Base-by-base conservation (phyloP, 2,888 invertebrate genomes). In the Omphaloscelis lunosa region DNA sequence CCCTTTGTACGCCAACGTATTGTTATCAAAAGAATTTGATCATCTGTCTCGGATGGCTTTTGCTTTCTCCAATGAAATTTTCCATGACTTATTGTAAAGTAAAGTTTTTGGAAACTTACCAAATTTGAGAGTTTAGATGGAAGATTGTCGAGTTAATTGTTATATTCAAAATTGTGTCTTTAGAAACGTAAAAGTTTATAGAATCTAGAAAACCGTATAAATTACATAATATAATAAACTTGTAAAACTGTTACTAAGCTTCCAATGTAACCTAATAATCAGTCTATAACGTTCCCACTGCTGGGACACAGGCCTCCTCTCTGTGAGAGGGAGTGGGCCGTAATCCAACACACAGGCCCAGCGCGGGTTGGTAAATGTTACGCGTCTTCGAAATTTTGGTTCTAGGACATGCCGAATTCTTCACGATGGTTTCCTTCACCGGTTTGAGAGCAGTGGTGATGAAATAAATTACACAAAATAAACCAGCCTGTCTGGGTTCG, bases 1-100 rank as follows among this genome's bases (percentile, higher is more conserved):
- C 17, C 88, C 88, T 90, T 91, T 91, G 90, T 89, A 86, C 85
- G 80, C 73, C 79, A 75, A 84, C 81, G 85, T 88, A 87, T 88
- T 87, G 89, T 88, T 91, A 90, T 92, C 92, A 89, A 89, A 91
- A 92, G 90, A 90, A 90, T 91, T 90, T 91, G 89, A 91, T 92
- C 91, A 88, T 89, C 89, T 88, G 87, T 85, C 77, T 88, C 74
- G 80, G 88, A 88, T 88, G 84, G 84, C 75, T 86, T 87, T 88
- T 89, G 85, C 77, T 87, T 85, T 81, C 74, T 74, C 34, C 85
- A 75, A 81, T 77, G 72, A 88, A 86, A 84, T 79, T 82, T 65
- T 79, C 41, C 51, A 75, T 70, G 80, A 76, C 73, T 82, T 74
- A 76, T 82, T 85, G 71, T 77, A 59, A 86, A 84, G 71, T 77